Base-by-base conservation (phyloP, 2,113 vertebrate genomes). In the Origma solitaria region DNA sequence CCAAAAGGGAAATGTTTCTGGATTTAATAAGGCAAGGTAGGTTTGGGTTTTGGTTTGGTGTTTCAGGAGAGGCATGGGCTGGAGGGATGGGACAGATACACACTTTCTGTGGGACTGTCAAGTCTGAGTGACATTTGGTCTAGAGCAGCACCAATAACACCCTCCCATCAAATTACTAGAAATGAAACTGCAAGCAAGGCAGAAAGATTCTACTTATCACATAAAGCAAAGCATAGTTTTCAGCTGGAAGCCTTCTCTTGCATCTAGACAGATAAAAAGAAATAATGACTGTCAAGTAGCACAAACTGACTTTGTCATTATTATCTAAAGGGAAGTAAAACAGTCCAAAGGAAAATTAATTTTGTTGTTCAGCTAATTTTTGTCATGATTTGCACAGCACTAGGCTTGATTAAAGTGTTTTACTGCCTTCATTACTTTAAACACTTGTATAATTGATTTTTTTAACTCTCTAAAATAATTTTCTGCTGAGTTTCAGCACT, bases 301-400 rank as follows among this genome's bases (percentile, higher is more conserved):
- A 73, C 37, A 77, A 83, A 56, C 58, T 56, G 57, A 57, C 50
- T 85, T 57, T 21, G 58, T 47, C 28, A 15, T 56, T 86, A 82
- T n/a, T 72, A 86, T 85, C 75, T 73, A 30, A 81, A 78, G n/a
- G 13, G 40, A 85, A 79, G 15, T 62, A 64, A 92, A 88, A 82
- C 21, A 90, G 57, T 80, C 49, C 53, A 69, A 87, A 65, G 15
- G 18, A 84, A 90, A 79, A 71, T 8, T n/a, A 62, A 80, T 86
- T 72, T 65, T 83, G 24, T 40, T 58, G 38, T 24, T 88, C 35
- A 81, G 51, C 10, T 91, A 61, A 53, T 86, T 92, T 93, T 88
- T 73, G 12, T 53, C 38, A 81, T 44, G 40, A 69, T 66, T 88
- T 85, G n/a, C 80, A 66, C 21, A 70, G 45, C 23, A 77, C 42